Conservation (phyloP, 2,113 vertebrate genomes). For the Bucco capensis region DNA sequence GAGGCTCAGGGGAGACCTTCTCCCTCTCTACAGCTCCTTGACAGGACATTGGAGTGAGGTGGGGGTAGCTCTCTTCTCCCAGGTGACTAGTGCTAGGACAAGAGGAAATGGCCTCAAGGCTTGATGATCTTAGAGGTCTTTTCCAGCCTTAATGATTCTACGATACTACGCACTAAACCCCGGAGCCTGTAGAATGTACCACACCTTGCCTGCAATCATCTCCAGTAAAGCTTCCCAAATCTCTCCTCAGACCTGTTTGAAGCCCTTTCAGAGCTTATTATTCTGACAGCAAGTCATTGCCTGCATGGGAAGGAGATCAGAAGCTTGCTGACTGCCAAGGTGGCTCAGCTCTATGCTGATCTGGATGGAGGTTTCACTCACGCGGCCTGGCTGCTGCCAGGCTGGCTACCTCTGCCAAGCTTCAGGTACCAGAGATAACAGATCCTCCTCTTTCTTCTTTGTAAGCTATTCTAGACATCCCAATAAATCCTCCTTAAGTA, state of each 20-base stretch:
- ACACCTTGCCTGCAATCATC: too few relatives aligned
- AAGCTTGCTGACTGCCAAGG: constrained; percentile 81
- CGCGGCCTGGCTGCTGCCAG: constrained; percentile 91
- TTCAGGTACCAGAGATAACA: constrained; percentile 85
- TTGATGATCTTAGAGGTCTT: too few relatives aligned
- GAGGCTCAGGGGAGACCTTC: too few relatives aligned
- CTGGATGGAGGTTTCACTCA: constrained; percentile 95
- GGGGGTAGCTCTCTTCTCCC: too few relatives aligned
- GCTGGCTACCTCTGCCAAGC: constrained; percentile 94
- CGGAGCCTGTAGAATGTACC: too few relatives aligned
- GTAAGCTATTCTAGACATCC: neutral
- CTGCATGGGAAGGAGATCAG: constrained; percentile 94
- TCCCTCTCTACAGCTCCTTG: too few relatives aligned
- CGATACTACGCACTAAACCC: too few relatives aligned
- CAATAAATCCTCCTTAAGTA: neutral
- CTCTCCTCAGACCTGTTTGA: constrained; percentile 86
- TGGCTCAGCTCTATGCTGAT: constrained; percentile 93
- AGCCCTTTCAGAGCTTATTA: constrained; percentile 93
- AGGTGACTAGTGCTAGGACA: too few relatives aligned
- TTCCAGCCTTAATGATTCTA: too few relatives aligned
- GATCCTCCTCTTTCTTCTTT: neutral
- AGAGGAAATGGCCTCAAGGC: too few relatives aligned
- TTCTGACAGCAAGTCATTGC: constrained; percentile 95
- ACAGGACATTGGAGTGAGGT: too few relatives aligned
- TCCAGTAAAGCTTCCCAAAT: neutral